Percentiles rank a stretch among this genome's conserved stretches.
Evolutionary conservation across 2,113 vertebrate genomes (phyloP).

Genomic region (Sinosuthora webbiana): DNA sequence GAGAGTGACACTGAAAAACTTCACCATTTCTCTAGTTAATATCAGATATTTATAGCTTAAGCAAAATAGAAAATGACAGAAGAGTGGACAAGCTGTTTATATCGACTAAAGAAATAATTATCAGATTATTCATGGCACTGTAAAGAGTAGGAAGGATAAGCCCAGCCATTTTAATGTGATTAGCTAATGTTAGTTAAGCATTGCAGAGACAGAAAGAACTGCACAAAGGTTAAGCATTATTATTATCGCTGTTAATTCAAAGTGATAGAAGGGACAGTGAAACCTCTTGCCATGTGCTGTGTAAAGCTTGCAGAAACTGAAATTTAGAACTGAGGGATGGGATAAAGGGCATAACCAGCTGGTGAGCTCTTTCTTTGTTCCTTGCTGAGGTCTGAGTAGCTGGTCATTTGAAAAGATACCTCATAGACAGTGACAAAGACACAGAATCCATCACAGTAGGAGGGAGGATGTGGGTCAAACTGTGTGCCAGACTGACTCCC

Average conservation of each 20-base stretch:
- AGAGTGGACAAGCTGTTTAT: conserved; percentile 50
- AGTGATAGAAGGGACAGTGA: background rate
- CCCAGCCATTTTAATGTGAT: conserved; percentile 27
- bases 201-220: conserved; percentile 10
- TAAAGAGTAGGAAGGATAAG: conserved; percentile 43
- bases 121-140: conserved; percentile 38
- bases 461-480: background rate
- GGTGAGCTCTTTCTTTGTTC: background rate
- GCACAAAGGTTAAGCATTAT: conserved; percentile 31
- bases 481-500: background rate
- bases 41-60: conserved; percentile 1
- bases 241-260: conserved; percentile 24
- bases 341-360: background rate
- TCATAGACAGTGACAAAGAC: background rate
- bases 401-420: background rate
- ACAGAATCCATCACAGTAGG: background rate
- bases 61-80: conserved; percentile 34
- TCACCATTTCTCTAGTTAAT: background rate
- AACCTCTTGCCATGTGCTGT: background rate
- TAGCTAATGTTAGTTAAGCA: conserved; percentile 30
- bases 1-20: background rate
- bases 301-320: conserved; percentile 10
- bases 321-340: background rate
- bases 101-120: conserved; percentile 35
- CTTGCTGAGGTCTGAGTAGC: background rate